Evolutionary conservation across 2,113 vertebrate species (phyloP).

Genomic region (Montifringilla adamsi): DNA sequence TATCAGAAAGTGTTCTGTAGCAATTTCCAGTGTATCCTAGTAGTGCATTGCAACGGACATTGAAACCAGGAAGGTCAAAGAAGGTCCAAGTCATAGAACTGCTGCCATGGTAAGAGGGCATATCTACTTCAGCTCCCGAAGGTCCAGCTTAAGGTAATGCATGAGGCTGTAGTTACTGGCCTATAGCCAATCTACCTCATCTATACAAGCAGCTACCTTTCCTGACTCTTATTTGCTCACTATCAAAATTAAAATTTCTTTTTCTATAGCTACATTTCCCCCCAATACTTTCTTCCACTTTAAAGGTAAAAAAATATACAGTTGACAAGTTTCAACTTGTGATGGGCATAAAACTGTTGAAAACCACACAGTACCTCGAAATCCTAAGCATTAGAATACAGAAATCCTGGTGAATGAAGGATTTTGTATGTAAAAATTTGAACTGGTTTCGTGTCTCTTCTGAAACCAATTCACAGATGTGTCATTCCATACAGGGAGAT

Average conservation of each 20-base stretch:
- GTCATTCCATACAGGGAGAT: neutral
- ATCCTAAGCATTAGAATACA: neutral
- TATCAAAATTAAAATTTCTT: neutral
- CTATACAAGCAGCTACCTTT: fast-evolving
- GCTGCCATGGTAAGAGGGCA: neutral
- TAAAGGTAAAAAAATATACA: neutral
- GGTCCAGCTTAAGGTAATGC: neutral
- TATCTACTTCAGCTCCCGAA: neutral
- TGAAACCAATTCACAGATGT: neutral
- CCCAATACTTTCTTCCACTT: neutral
- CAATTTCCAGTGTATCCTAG: neutral
- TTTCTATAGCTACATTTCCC: neutral
- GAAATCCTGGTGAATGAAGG: neutral
- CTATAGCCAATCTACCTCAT: neutral
- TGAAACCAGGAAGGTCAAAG: neutral
- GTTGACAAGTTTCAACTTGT: neutral
- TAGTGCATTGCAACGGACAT: neutral
- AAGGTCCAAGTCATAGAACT: neutral
- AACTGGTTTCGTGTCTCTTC: neutral
- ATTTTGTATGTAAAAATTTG: neutral
- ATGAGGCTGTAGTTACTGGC: neutral
- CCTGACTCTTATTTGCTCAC: neutral
- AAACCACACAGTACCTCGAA: neutral
- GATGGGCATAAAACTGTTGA: neutral
- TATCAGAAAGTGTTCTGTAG: neutral